phyloP scores from a whole-genome alignment of 2,113 vertebrate species.

The Procavia capensis region DNA sequence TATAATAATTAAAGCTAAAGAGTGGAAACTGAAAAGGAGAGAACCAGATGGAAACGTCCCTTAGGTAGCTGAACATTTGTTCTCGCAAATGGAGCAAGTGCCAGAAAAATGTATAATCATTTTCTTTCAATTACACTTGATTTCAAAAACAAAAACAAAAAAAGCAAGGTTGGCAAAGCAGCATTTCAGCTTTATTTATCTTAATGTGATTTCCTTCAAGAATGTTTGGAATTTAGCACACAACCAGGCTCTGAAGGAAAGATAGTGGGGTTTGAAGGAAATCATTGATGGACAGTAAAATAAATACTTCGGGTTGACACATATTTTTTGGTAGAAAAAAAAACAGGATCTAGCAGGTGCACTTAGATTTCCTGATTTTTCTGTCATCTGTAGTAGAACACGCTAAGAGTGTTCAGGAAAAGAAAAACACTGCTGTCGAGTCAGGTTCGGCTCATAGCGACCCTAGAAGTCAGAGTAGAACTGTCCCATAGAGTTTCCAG shows the following conservation, averaged over 20 bases:
- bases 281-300: neutral
- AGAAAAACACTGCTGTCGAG: no score
- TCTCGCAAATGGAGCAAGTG: constrained; percentile 51
- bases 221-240: neutral
- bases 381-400: neutral
- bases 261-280: neutral
- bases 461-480: no score
- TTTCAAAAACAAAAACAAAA: neutral
- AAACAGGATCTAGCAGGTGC: neutral
- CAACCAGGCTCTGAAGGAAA: neutral
- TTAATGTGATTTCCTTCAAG: neutral
- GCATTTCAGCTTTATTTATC: constrained; percentile 47
- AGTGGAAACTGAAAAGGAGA: constrained; percentile 45
- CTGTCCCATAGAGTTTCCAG: no score
- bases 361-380: neutral
- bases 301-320: constrained; percentile 11
- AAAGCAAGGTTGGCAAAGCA: neutral
- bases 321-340: neutral
- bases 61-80: constrained; percentile 58
- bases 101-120: neutral
- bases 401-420: neutral
- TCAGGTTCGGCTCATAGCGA: no score
- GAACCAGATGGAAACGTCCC: constrained; percentile 69
- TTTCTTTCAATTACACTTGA: constrained; percentile 35
- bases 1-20: constrained; percentile 63